These are phyloP conservation scores for Nomada fucata DNA, from an alignment of 2,888 invertebrate species.

Conservation along the genomic window DNA sequence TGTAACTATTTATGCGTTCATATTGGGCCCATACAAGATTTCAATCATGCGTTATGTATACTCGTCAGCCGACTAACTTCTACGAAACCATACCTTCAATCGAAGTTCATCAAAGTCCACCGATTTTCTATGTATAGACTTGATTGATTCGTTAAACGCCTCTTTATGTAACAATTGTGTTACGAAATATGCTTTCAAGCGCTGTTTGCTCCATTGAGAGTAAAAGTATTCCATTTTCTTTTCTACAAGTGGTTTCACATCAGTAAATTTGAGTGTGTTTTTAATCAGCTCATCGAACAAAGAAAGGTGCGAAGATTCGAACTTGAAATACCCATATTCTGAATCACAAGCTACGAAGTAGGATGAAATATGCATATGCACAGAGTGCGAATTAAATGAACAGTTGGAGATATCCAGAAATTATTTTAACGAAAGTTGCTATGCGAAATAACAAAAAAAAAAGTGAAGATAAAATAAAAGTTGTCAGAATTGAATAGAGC, in stretches of 20 bases:
- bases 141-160: not conserved
- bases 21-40: not conserved
- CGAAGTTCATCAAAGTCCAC: not conserved
- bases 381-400: too few species aligned
- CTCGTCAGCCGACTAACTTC: not conserved
- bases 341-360: too few species aligned
- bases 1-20: constrained; percentile 20
- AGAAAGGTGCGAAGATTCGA: too few species aligned
- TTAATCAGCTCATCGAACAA: too few species aligned
- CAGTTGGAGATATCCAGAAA: too few species aligned
- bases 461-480: too few species aligned
- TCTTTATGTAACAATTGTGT: too few species aligned
- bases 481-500: too few species aligned
- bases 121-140: not conserved
- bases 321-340: too few species aligned
- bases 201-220: too few species aligned
- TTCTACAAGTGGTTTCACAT: not conserved
- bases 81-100: not conserved
- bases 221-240: not conserved
- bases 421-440: not conserved
- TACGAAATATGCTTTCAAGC: too few species aligned
- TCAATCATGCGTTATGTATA: not conserved
- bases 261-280: not conserved
- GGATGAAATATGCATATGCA: too few species aligned
- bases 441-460: not conserved